phyloP scores from a whole-genome alignment of 2,797 vertebrate species.

The Hemitrygon akajei region DNA sequence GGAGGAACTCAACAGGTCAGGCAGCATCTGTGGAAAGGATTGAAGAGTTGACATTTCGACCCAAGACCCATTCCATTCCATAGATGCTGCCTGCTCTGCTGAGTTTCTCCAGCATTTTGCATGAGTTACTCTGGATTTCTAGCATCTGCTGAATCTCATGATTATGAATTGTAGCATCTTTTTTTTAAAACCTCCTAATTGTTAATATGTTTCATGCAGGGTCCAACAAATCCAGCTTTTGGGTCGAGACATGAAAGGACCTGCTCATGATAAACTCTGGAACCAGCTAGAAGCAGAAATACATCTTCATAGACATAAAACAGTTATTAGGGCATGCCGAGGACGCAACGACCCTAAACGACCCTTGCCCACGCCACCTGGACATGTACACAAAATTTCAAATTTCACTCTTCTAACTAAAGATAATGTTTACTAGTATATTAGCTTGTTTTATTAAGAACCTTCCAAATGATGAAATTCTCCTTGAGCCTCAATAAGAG shows the following conservation, averaged over 20 bases:
- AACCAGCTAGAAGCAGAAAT: slow-evolving; percentile 98
- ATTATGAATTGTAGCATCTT: no score
- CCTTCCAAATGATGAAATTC: not conserved
- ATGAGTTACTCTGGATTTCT: no score
- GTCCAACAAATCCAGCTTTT: slow-evolving; percentile 96
- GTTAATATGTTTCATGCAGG: slow-evolving; percentile 50
- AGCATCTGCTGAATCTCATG: no score
- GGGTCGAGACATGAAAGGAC: slow-evolving; percentile 95
- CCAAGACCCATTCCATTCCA: no score
- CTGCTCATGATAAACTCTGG: slow-evolving; percentile 97
- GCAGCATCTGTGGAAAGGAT: no score
- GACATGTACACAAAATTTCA: slow-evolving; percentile 64
- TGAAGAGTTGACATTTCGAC: no score
- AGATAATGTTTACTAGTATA: not conserved
- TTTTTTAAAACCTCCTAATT: not conserved
- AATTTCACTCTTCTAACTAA: not conserved
- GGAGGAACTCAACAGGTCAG: no score
- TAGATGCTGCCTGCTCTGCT: no score
- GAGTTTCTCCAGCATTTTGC: no score
- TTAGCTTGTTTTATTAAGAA: slow-evolving; percentile 3
- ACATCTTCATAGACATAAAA: slow-evolving; percentile 96
- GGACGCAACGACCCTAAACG: slow-evolving; percentile 89
- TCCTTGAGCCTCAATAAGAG: not conserved
- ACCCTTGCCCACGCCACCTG: slow-evolving; percentile 77
- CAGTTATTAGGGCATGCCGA: slow-evolving; percentile 88